Conservation (phyloP, 2,113 vertebrate genomes). For the Aldabrachelys gigantea region DNA sequence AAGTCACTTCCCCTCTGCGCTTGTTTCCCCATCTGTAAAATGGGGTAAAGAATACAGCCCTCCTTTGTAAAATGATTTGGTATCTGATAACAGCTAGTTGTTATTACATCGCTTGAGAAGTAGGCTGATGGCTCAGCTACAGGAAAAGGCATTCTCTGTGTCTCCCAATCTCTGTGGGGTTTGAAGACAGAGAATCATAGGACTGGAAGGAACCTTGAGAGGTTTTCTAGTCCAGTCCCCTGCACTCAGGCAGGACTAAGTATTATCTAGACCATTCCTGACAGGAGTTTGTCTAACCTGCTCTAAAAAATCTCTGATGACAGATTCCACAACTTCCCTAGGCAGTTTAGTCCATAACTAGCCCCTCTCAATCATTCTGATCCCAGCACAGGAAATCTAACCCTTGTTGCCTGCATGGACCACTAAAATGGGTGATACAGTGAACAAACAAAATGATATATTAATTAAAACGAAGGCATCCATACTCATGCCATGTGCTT, state of each 20-base stretch:
- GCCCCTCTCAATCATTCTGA: background rate
- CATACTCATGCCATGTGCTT: too few species aligned
- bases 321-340: background rate
- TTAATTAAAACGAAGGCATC: too few species aligned
- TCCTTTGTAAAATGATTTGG: background rate
- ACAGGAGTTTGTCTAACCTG: too few species aligned
- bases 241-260: background rate
- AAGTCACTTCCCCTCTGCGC: background rate
- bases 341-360: too few species aligned
- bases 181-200: background rate
- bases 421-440: too few species aligned
- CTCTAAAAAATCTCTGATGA: background rate
- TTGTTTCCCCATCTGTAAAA: background rate
- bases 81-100: background rate
- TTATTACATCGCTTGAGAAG: background rate
- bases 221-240: background rate
- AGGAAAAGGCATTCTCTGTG: background rate
- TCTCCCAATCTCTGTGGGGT: background rate
- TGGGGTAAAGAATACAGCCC: background rate
- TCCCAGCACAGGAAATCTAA: background rate
- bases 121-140: background rate
- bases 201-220: background rate
- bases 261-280: background rate
- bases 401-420: background rate
- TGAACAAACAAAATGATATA: background rate